These are phyloP conservation scores for Drosophila fungiperda DNA, from an alignment of 2,888 invertebrate genomes.

Conservation along the genomic window DNA sequence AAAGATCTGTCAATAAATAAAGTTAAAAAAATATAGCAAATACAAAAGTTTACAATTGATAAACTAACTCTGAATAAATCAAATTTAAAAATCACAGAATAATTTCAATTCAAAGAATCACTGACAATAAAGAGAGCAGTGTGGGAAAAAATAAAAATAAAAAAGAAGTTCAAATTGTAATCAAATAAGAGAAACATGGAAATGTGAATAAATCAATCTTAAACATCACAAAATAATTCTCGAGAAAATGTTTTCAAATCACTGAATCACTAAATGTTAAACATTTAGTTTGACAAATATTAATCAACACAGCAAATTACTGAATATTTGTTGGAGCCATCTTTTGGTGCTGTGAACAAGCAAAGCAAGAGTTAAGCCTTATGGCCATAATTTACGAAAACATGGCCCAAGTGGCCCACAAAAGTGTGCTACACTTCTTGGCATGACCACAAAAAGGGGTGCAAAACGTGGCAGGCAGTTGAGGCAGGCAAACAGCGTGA, in stretches of 20 bases:
- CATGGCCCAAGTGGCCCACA: constrained; percentile 40
- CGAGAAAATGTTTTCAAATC: background rate
- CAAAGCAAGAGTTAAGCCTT: background rate
- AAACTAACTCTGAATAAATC: background rate
- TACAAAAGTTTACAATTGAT: background rate
- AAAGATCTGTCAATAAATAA: too few relatives aligned
- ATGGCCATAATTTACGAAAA: constrained; percentile 10
- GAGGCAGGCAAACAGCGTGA: constrained; percentile 21
- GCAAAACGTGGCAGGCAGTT: constrained; percentile 7
- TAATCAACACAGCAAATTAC: background rate
- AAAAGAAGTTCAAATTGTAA: background rate
- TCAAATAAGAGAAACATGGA: background rate
- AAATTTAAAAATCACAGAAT: background rate
- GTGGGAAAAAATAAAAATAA: background rate
- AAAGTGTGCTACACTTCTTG: constrained; percentile 68
- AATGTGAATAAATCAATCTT: background rate
- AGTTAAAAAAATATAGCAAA: too few relatives aligned
- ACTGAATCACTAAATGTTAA: background rate
- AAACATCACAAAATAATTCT: background rate
- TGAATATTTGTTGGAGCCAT: background rate
- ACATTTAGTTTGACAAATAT: background rate
- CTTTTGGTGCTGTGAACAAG: background rate
- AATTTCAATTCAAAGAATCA: background rate
- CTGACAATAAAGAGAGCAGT: background rate
- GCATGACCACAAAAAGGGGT: constrained; percentile 29